These are phyloP conservation scores for Tryphoninae sp. DNA, from an alignment of 2,888 invertebrate genomes.

Conservation along the genomic window DNA sequence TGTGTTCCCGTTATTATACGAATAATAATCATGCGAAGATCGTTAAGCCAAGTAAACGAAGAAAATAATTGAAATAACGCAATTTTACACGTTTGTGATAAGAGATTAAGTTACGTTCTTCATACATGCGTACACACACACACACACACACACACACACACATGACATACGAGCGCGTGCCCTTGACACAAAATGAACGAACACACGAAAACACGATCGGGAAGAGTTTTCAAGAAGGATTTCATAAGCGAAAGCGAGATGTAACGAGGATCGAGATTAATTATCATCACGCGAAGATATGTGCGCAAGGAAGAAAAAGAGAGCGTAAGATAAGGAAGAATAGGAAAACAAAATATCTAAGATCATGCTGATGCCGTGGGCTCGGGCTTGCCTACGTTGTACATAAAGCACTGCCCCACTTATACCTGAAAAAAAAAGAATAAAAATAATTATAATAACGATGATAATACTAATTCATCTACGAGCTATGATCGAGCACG, in stretches of 20 bases:
- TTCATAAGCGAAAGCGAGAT: slow-evolving; percentile 24
- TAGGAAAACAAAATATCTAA: slow-evolving; percentile 50
- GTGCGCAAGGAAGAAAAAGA: slow-evolving; percentile 20
- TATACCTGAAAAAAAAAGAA: slow-evolving; percentile 62
- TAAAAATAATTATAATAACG: slow-evolving; percentile 42
- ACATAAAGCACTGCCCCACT: slow-evolving; percentile 75
- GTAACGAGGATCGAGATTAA: slow-evolving; percentile 13
- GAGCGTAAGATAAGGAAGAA: slow-evolving; percentile 45
- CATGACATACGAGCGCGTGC: too few species aligned
- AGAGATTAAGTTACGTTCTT: slow-evolving; percentile 60
- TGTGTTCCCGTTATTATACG: neutral
- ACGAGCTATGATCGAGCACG: slow-evolving; percentile 44
- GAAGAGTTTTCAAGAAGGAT: slow-evolving; percentile 29
- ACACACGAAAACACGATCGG: slow-evolving; percentile 6
- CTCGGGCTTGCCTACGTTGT: slow-evolving; percentile 72
- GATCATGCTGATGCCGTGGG: slow-evolving; percentile 65
- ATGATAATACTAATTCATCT: slow-evolving; percentile 46
- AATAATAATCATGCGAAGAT: slow-evolving; percentile 51
- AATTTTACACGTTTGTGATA: slow-evolving; percentile 66
- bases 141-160: neutral
- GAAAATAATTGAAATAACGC: slow-evolving; percentile 50
- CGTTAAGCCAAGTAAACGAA: slow-evolving; percentile 41
- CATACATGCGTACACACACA: slow-evolving; percentile 23
- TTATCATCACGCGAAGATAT: slow-evolving; percentile 20
- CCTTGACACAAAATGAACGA: slow-evolving; percentile 26